A percentile compares a stretch with the other conserved stretches of the same genome.
These are phyloP conservation scores for Psilopogon haemacephalus DNA, from an alignment of 2,113 vertebrate genomes.

Conservation along the genomic window DNA sequence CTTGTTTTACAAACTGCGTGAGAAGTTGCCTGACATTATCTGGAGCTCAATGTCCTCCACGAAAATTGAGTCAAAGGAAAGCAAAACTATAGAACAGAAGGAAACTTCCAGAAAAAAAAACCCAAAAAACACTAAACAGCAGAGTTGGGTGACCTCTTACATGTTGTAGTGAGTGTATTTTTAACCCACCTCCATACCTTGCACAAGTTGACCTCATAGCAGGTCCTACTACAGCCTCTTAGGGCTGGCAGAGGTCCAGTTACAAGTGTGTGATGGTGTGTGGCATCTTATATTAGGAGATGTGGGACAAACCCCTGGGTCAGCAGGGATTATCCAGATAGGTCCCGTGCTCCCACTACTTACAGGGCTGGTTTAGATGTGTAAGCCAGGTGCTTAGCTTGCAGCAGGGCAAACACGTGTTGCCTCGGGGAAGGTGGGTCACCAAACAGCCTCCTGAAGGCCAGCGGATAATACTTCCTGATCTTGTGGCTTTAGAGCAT, in stretches of 20 bases:
- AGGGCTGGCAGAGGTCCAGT: not conserved
- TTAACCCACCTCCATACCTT: not conserved
- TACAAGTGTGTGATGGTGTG: not conserved
- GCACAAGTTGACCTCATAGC: not conserved
- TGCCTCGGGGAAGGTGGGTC: not conserved
- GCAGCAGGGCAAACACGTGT: not conserved
- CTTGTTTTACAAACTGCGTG: not conserved
- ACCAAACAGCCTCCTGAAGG: not conserved
- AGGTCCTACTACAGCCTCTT: not conserved
- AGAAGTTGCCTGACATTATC: not conserved
- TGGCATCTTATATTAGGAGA: not conserved
- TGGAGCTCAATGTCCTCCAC: not conserved
- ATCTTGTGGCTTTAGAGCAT: not conserved
- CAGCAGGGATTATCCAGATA: not conserved
- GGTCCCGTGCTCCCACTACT: not conserved
- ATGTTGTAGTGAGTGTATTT: not conserved
- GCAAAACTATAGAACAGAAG: no score
- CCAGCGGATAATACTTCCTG: not conserved
- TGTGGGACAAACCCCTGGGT: not conserved
- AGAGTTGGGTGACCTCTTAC: accelerated
- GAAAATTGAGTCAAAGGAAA: not conserved
- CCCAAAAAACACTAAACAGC: not conserved
- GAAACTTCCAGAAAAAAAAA: no score
- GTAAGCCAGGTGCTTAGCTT: not conserved
- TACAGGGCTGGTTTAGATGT: not conserved